Percentiles rank a stretch among this genome's conserved stretches.
Conservation (phyloP, 2,113 vertebrate species). For the Saguinus midas region DNA sequence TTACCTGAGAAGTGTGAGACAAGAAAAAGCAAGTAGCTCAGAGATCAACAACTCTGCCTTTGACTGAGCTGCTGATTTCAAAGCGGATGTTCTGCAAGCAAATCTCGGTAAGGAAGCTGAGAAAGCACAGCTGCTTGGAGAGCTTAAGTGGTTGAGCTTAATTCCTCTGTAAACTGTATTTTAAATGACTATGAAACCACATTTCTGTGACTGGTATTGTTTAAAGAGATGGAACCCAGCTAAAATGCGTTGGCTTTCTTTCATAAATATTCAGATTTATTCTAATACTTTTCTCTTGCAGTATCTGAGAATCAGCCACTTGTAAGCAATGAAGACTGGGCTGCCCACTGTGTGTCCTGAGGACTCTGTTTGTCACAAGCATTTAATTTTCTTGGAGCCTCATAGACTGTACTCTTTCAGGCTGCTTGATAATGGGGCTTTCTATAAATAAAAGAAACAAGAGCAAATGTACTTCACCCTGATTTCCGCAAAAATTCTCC, state of each 20-base stretch:
- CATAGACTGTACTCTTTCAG: not conserved
- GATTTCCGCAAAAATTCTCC: not conserved
- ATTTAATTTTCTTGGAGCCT: not conserved
- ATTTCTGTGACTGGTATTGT: constrained; percentile 67
- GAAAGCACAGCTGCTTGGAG: constrained; percentile 57
- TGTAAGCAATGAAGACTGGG: not conserved
- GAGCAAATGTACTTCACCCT: not conserved
- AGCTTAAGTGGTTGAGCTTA: constrained; percentile 77
- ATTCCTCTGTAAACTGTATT: constrained; percentile 75
- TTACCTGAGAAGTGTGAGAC: not conserved
- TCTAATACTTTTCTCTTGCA: not conserved
- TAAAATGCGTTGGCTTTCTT: constrained; percentile 66
- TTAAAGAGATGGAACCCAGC: constrained; percentile 60
- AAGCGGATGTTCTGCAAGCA: constrained; percentile 47
- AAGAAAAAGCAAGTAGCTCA: constrained; percentile 59
- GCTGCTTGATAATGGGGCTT: not conserved
- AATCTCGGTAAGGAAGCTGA: constrained; percentile 60
- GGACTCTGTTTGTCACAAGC: not conserved
- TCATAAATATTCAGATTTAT: constrained; percentile 60
- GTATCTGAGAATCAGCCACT: constrained; percentile 12
- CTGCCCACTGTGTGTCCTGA: not conserved
- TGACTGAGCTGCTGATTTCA: constrained; percentile 56
- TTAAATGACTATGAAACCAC: constrained; percentile 77
- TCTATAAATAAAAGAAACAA: constrained; percentile 6
- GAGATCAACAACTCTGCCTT: constrained; percentile 12